Evolutionary conservation across 2,888 invertebrate genomes (phyloP), one percentile per base, ranked within the genome.

Genomic region (Linyphia triangularis): DNA sequence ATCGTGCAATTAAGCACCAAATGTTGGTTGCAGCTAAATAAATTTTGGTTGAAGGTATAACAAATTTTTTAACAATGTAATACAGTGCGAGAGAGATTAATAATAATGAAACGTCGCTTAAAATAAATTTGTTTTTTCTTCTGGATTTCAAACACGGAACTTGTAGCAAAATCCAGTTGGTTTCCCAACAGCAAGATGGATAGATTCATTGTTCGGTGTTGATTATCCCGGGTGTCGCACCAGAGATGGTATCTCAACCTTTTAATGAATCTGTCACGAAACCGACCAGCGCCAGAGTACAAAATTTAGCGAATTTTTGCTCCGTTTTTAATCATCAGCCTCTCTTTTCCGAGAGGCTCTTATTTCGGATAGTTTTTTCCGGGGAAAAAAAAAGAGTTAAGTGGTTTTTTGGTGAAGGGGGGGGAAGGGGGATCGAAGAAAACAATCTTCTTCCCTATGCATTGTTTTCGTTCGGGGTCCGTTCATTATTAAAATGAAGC

Each of bases 191-290:
- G n/a, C 13, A 88, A 88, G 86, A 88, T 81, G 86, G 72, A 88
- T 88, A 73, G 67, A 40, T 57, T 40, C 69, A 81, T 88, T 88
- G 86, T 88, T 88, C 24, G 26, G 73, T 70, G 85, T 40, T 86
- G 85, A 86, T 86, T 79, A 84, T 69, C 73, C 30, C 51, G 51
- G 13, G 51, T 51, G 51, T 51, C 7, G n/a, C 51, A 51, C 43
- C 19, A 40, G 59, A 43, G 73, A 78, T 82, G 67, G 59, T 72
- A 88, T 88, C 88, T 88, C 67, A 22, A 24, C 85, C 30, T 65
- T 51, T 61, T 82, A 88, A 88, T 88, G 82, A 88, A 81, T 61
- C 40, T 40, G 67, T 88, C 88, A 88, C 88, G 88, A 82, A 72
- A 33, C 69, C 28, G 59, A 10, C 22, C 57, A 26, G 70, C 51